Conservation (phyloP, 2,113 vertebrate species). For the Otocyon megalotis region DNA sequence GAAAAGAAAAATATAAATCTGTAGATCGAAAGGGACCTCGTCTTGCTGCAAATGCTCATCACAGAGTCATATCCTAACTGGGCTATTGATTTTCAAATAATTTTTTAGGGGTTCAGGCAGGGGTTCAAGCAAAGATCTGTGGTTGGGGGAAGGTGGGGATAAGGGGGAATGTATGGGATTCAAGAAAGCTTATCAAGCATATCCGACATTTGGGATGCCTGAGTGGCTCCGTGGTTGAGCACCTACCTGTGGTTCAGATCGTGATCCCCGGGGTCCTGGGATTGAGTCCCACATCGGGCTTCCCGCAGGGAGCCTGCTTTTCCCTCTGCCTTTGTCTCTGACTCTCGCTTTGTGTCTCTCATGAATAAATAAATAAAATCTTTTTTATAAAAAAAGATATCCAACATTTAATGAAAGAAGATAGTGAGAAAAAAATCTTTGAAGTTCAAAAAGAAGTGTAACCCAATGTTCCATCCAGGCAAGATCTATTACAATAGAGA, state of each 20-base stretch:
- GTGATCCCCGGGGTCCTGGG: no score
- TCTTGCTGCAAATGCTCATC: not conserved
- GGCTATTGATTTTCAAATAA: not conserved
- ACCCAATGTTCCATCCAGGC: not conserved
- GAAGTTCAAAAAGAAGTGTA: not conserved
- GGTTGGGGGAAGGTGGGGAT: no score
- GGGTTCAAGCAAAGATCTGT: not conserved
- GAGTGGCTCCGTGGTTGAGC: no score
- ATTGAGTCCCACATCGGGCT: no score
- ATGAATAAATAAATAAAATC: no score
- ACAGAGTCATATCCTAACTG: not conserved
- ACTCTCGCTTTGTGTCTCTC: no score
- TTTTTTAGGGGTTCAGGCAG: not conserved
- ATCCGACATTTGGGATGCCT: not conserved
- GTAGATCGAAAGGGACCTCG: not conserved
- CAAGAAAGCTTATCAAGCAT: not conserved
- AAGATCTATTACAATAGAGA: not conserved
- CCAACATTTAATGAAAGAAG: not conserved
- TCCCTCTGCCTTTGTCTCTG: no score
- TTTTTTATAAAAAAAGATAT: no score
- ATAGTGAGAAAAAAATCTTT: constrained; percentile 2
- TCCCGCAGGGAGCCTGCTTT: no score
- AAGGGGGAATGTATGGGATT: not conserved
- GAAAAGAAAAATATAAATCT: not conserved
- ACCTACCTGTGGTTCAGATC: no score